Evolutionary conservation across 2,113 vertebrate species (phyloP).

Genomic region (Athene cunicularia): DNA sequence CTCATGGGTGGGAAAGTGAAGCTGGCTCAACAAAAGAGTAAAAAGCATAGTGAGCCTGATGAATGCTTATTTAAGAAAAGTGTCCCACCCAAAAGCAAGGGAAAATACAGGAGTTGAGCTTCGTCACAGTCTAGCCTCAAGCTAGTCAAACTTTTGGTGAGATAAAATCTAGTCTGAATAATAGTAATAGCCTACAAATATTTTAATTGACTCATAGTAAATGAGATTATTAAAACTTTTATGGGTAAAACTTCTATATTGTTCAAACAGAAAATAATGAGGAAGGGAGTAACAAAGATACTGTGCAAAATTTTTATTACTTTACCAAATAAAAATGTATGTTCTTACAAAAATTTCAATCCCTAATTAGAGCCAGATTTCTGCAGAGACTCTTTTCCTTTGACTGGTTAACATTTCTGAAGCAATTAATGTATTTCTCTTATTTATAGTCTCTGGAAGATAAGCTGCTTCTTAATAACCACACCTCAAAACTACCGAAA

Average conservation of each 20-base stretch:
- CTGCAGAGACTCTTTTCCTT: not conserved
- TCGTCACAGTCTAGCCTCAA: slow-evolving; percentile 34
- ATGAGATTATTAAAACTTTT: not conserved
- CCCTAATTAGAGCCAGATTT: not conserved
- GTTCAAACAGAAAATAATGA: not conserved
- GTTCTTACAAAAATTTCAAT: not conserved
- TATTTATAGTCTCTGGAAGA: not conserved
- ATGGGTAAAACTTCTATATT: not conserved
- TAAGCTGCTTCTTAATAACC: not conserved
- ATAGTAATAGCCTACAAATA: not conserved
- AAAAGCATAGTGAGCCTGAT: not conserved
- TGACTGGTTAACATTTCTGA: not conserved
- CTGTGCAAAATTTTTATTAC: not conserved
- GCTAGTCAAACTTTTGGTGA: not conserved
- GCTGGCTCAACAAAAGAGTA: slow-evolving; percentile 23
- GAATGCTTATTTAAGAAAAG: slow-evolving; percentile 18
- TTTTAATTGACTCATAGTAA: slow-evolving; percentile 13
- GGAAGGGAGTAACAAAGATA: not conserved
- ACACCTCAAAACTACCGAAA: not conserved
- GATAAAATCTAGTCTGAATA: slow-evolving; percentile 41
- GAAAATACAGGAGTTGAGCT: not conserved
- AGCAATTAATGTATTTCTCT: not conserved
- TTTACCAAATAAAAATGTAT: not conserved
- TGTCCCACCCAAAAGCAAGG: not conserved
- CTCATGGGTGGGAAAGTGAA: not conserved